phyloP scores from a whole-genome alignment of 37 sponge, comb jelly and placozoan genomes.

The Haliclona indistincta region DNA sequence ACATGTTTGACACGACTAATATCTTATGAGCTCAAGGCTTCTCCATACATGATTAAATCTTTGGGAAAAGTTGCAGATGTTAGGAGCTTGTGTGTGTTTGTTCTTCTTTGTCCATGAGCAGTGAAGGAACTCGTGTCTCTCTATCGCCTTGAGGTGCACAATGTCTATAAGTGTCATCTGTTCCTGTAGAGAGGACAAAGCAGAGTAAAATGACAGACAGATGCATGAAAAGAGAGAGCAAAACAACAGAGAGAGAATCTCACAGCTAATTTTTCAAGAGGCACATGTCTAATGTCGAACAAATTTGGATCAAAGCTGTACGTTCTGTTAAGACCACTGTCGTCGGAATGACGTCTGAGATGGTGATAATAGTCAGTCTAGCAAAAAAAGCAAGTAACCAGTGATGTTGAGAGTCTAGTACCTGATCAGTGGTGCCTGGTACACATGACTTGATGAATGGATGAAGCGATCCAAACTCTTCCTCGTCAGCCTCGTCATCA shows the following conservation, averaged over 20 bases:
- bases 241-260: slow-evolving; percentile 2
- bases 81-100: slow-evolving; percentile 52
- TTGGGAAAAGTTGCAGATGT: slow-evolving; percentile 65
- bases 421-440: too few relatives aligned
- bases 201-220: not conserved
- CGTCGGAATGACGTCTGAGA: too few relatives aligned
- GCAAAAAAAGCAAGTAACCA: too few relatives aligned
- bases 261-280: slow-evolving; percentile 71
- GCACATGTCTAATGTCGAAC: slow-evolving; percentile 64
- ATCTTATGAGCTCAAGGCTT: too few relatives aligned
- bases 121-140: slow-evolving; percentile 59
- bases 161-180: slow-evolving; percentile 80
- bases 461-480: too few relatives aligned
- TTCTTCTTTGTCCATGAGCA: slow-evolving; percentile 80
- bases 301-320: slow-evolving; percentile 58
- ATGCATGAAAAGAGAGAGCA: not conserved
- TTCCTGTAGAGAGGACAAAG: slow-evolving; percentile 27
- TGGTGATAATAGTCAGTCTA: too few relatives aligned
- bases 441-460: too few relatives aligned
- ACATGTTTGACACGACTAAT: not conserved
- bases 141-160: slow-evolving; percentile 59
- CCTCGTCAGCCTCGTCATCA: too few relatives aligned
- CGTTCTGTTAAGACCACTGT: slow-evolving; percentile 12
- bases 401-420: too few relatives aligned
- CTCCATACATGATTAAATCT: slow-evolving; percentile 74